Percentiles rank a stretch among this genome's conserved stretches.
Conservation (phyloP, 2,113 vertebrate species). For the Callorhinus ursinus region DNA sequence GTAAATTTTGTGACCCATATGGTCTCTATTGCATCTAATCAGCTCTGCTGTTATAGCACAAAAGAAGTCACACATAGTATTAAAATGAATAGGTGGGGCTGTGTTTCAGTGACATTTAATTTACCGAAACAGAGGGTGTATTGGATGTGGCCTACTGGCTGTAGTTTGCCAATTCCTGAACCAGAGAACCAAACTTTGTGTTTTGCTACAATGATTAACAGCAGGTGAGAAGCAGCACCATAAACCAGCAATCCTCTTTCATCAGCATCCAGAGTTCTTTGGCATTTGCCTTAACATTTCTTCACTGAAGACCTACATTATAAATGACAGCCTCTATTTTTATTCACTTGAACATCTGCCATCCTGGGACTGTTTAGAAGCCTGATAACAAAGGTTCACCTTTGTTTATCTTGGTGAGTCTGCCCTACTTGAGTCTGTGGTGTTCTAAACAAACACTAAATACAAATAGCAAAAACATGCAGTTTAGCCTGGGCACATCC, state of each 20-base stretch:
- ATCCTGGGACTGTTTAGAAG: neutral
- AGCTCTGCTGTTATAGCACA: neutral
- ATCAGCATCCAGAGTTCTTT: neutral
- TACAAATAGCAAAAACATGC: neutral
- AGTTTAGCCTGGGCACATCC: too few relatives aligned
- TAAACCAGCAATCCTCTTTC: neutral
- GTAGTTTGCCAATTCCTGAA: neutral
- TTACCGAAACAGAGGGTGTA: neutral
- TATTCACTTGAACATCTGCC: neutral
- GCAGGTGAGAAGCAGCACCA: neutral
- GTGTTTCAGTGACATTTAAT: neutral
- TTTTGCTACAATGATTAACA: neutral
- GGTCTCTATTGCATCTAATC: neutral
- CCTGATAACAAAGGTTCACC: neutral
- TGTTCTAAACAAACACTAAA: neutral
- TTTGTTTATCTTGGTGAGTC: neutral
- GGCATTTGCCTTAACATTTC: too few relatives aligned
- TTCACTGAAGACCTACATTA: neutral
- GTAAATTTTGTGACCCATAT: neutral
- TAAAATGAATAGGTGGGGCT: neutral
- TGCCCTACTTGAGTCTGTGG: neutral
- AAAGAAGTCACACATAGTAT: neutral
- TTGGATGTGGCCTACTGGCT: neutral
- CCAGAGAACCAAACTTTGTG: neutral
- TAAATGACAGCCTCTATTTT: neutral